Percentiles rank a stretch among this genome's conserved stretches.
phyloP scores from a whole-genome alignment of 2,113 vertebrate genomes.

The Thomomys bottae region DNA sequence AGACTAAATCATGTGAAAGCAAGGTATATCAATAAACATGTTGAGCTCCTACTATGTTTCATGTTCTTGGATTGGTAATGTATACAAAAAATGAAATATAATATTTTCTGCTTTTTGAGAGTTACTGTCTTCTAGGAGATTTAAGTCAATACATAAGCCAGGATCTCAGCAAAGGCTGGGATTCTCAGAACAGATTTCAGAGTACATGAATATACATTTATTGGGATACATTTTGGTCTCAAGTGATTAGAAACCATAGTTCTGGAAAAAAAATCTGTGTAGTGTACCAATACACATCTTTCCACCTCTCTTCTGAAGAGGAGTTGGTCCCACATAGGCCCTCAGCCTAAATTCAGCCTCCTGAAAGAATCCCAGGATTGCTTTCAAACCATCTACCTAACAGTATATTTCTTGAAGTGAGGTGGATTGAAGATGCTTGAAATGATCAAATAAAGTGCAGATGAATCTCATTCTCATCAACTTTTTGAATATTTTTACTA shows the following conservation, averaged over 20 bases:
- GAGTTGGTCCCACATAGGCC: background rate
- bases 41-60: background rate
- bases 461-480: background rate
- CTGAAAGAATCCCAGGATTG: background rate
- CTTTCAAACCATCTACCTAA: background rate
- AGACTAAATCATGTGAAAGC: background rate
- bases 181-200: constrained; percentile 8
- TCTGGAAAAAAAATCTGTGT: background rate
- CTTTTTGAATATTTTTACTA: background rate
- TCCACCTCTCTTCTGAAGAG: background rate
- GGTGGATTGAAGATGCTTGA: background rate
- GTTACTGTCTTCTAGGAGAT: background rate
- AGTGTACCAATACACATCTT: background rate
- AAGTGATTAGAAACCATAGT: background rate
- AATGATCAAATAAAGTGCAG: background rate
- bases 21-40: constrained; percentile 31
- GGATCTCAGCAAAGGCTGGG: background rate
- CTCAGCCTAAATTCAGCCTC: background rate
- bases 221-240: background rate
- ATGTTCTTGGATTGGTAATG: background rate
- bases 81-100: constrained; percentile 7
- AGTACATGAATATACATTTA: background rate
- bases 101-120: background rate
- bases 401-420: background rate
- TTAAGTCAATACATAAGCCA: background rate